A percentile compares a stretch with the other conserved stretches of the same genome.
Conservation (phyloP, 2,797 vertebrate genomes). For the Trachops cirrhosus region DNA sequence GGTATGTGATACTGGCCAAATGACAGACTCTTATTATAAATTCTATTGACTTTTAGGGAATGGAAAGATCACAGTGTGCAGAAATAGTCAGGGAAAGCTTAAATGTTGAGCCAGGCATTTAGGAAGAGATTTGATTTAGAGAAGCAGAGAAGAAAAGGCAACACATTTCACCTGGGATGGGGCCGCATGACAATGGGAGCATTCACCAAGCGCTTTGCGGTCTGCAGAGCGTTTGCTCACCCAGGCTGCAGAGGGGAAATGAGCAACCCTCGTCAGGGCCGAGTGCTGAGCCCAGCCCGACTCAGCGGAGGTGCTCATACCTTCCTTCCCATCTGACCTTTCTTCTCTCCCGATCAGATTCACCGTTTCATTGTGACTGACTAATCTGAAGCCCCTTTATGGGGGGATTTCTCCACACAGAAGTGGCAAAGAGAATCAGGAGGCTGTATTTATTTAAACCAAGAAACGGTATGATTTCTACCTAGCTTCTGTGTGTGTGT, state of each 20-base stretch:
- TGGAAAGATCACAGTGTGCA: neutral
- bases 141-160: constrained; percentile 4
- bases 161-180: neutral
- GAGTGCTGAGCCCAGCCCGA: neutral
- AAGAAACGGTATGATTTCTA: neutral
- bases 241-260: neutral
- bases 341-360: neutral
- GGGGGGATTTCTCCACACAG: neutral
- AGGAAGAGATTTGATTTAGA: constrained; percentile 23
- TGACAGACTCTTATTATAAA: neutral
- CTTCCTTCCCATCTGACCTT: neutral
- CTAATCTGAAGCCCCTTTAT: neutral
- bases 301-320: neutral
- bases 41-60: neutral
- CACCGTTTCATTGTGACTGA: neutral
- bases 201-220: neutral
- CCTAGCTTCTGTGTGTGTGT: neutral
- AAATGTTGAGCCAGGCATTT: neutral
- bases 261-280: neutral
- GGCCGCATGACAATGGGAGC: neutral
- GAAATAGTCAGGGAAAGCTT: constrained; percentile 9
- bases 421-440: neutral
- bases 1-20: neutral
- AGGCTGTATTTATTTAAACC: neutral
- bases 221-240: neutral